Conservation (phyloP, 2,113 vertebrate genomes). For the Rhynchopsitta pachyrhyncha region DNA sequence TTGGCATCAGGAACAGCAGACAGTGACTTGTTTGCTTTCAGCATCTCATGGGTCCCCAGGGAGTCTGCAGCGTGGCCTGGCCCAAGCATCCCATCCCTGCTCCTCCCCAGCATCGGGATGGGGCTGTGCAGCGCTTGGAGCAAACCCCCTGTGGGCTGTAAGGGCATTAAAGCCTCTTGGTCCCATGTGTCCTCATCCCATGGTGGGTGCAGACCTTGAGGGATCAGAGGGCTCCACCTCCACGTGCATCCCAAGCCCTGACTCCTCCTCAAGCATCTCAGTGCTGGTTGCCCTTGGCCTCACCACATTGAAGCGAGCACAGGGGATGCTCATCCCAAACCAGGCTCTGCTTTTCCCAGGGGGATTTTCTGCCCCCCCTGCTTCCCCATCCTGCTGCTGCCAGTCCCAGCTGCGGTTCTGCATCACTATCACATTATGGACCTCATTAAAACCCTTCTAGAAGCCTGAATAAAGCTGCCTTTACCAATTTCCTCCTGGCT, state of each 20-base stretch:
- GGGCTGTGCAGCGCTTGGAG: neutral
- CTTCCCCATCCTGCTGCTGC: fast-evolving
- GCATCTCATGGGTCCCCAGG: neutral
- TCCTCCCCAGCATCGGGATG: fast-evolving
- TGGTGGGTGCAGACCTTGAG: fast-evolving
- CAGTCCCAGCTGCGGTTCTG: neutral
- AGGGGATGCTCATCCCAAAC: neutral
- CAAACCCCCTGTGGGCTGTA: neutral
- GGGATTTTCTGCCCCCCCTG: neutral
- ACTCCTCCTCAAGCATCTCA: fast-evolving
- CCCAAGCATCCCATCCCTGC: neutral
- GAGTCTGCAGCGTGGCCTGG: neutral
- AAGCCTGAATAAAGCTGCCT: constrained; percentile 2
- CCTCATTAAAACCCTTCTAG: constrained; percentile 5
- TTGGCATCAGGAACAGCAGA: neutral
- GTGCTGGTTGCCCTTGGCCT: neutral
- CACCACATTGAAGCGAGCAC: fast-evolving
- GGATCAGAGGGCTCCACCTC: neutral
- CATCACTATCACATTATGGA: neutral
- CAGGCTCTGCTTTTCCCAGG: neutral
- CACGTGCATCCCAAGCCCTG: fast-evolving
- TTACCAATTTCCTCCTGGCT: constrained; percentile 21
- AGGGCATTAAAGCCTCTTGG: neutral
- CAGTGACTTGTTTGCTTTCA: constrained; percentile 36
- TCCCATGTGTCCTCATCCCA: fast-evolving